Evolutionary conservation across 2,113 vertebrate genomes (phyloP).

Genomic region (Ovibos moschatus): DNA sequence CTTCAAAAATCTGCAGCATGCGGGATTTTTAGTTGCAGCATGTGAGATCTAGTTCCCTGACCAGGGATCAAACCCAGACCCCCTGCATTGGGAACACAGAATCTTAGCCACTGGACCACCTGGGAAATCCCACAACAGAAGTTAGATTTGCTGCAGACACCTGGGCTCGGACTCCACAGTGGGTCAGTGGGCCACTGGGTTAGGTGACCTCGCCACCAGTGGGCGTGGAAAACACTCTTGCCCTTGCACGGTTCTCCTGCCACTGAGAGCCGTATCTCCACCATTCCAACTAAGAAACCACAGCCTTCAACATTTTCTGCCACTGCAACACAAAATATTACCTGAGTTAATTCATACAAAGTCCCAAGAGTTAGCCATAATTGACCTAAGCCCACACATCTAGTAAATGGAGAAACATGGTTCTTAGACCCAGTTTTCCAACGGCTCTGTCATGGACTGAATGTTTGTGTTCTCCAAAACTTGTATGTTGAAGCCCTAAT

Average conservation of each 20-base stretch:
- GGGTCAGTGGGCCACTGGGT: not conserved
- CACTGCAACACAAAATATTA: not conserved
- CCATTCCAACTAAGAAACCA: not conserved
- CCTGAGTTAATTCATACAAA: not conserved
- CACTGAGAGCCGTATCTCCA: accelerated
- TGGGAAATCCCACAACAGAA: not conserved
- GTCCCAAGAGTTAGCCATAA: not conserved
- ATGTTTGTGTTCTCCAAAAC: not conserved
- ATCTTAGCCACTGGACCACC: not conserved
- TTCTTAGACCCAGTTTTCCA: not conserved
- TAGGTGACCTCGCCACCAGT: not conserved
- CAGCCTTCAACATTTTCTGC: not conserved
- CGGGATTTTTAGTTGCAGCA: not conserved
- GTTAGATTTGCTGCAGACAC: not conserved
- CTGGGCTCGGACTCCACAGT: not conserved
- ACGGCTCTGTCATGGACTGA: not conserved
- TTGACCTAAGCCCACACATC: not conserved
- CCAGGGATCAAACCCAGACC: not conserved
- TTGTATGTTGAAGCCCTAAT: not conserved
- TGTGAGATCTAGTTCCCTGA: not conserved
- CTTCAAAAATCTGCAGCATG: not conserved
- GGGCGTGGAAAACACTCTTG: not conserved
- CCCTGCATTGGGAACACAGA: not conserved
- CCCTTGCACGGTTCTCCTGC: not conserved
- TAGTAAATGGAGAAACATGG: not conserved